Conservation (phyloP, 2,888 invertebrate species). For the Lydus trimaculatus region DNA sequence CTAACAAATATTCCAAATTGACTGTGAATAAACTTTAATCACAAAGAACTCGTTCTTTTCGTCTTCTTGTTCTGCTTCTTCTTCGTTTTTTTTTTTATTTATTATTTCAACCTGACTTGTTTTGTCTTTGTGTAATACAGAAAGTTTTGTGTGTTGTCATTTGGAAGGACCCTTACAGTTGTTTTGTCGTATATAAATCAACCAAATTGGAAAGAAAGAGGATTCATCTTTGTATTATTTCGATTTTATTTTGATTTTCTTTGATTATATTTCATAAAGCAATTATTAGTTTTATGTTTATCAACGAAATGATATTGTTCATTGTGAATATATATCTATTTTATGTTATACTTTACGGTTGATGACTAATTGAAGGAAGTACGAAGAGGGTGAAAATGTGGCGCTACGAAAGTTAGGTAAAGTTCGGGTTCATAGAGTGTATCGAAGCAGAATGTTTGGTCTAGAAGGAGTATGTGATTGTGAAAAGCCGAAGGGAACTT, state of each 20-base stretch:
- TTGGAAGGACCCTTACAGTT: slow-evolving; percentile 6
- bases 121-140: slow-evolving; percentile 9
- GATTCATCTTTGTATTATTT: background rate
- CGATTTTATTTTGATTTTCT: background rate
- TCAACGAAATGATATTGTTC: background rate
- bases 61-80: no score
- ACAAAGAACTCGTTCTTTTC: background rate
- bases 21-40: slow-evolving; percentile 3
- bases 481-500: slow-evolving; percentile 46
- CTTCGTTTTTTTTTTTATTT: background rate
- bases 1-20: background rate
- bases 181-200: slow-evolving; percentile 10
- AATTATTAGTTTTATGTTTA: background rate
- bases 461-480: slow-evolving; percentile 50
- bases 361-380: slow-evolving; percentile 39
- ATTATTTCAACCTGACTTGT: slow-evolving; percentile 11
- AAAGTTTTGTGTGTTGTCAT: slow-evolving; percentile 11
- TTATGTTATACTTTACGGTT: slow-evolving; percentile 22
- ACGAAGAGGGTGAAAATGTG: slow-evolving; percentile 40
- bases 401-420: slow-evolving; percentile 51
- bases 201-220: slow-evolving; percentile 5
- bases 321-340: background rate
- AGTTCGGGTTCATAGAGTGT: slow-evolving; percentile 53
- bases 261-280: background rate
- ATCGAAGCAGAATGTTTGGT: slow-evolving; percentile 55